phyloP scores from a whole-genome alignment of 2,113 vertebrate genomes.

The Eidolon helvum region DNA sequence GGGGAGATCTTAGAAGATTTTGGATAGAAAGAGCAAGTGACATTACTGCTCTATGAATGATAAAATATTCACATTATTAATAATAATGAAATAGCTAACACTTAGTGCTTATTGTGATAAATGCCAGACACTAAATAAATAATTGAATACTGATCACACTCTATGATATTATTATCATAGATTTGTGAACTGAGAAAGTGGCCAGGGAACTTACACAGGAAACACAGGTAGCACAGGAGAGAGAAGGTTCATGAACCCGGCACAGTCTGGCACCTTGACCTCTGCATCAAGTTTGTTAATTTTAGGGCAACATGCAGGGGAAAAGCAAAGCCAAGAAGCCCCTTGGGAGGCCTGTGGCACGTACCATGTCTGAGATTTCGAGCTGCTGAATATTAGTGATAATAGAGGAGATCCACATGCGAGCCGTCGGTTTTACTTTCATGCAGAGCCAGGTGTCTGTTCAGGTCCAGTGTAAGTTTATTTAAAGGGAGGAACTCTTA shows the following conservation, averaged over 20 bases:
- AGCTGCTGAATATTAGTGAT: neutral
- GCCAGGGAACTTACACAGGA: neutral
- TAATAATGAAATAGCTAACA: neutral
- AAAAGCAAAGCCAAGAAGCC: neutral
- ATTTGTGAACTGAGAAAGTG: neutral
- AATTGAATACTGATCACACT: neutral
- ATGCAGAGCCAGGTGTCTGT: neutral
- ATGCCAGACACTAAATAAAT: neutral
- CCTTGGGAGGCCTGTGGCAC: fast-evolving
- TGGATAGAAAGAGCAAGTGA: neutral
- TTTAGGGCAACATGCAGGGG: neutral
- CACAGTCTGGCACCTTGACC: neutral
- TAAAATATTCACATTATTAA: neutral
- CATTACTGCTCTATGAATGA: neutral
- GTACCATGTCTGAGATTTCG: neutral
- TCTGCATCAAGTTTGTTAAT: neutral
- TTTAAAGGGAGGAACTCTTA: neutral
- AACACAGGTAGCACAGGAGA: neutral
- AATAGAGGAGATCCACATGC: neutral
- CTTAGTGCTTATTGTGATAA: neutral
- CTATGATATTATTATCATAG: neutral
- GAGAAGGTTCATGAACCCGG: neutral
- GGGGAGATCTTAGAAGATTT: neutral
- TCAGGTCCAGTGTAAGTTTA: neutral
- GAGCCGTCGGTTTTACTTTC: neutral